These are phyloP conservation scores for Pangasius larnaudii DNA, from an alignment of 2,797 vertebrate species.

Conservation along the genomic window DNA sequence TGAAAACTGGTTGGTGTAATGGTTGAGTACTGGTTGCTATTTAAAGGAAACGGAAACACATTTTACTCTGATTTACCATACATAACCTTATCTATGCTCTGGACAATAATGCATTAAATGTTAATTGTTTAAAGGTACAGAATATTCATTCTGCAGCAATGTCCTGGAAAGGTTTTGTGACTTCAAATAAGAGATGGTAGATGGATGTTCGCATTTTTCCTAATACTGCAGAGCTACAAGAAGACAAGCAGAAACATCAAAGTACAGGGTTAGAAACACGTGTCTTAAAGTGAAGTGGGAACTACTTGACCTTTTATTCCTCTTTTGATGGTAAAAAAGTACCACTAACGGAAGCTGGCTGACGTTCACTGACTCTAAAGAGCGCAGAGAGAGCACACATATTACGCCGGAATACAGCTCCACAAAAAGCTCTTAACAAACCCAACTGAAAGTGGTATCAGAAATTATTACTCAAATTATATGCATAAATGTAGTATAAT, in stretches of 20 bases:
- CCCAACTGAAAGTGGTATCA: background rate
- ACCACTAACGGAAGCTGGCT: background rate
- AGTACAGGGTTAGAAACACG: background rate
- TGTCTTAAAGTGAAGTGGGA: constrained; percentile 1
- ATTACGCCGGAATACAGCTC: background rate
- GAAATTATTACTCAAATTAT: background rate
- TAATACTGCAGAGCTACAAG: background rate
- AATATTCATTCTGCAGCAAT: background rate
- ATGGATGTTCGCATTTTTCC: background rate
- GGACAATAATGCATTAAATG: background rate
- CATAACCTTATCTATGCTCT: background rate
- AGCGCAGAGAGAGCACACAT: background rate
- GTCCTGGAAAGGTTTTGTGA: background rate
- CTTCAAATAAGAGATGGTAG: background rate
- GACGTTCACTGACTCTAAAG: background rate
- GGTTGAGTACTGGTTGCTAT: background rate
- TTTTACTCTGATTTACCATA: background rate
- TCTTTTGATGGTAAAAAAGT: background rate
- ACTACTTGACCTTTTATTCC: constrained; percentile 17
- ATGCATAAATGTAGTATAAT: background rate
- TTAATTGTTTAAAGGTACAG: background rate
- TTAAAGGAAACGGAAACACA: background rate
- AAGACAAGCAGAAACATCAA: background rate
- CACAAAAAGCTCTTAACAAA: background rate
- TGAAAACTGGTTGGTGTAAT: background rate